Evolutionary conservation across 2,797 vertebrate species (phyloP).

Genomic region (Sandelia bainsii): DNA sequence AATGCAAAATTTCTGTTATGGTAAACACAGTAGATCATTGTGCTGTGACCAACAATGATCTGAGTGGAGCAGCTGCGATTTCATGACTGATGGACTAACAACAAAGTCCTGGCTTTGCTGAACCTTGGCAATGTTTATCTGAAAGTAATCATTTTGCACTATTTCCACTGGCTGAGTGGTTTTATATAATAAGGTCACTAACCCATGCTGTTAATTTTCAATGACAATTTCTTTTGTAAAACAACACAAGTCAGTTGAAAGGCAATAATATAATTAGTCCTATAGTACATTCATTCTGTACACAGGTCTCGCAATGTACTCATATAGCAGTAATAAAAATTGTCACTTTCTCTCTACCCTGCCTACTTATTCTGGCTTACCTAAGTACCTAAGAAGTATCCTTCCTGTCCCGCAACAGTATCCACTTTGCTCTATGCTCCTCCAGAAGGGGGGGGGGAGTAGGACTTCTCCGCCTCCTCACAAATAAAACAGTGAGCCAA

Average conservation of each 20-base stretch:
- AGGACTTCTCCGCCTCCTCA: conserved; percentile 58
- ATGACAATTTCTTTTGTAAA: not conserved
- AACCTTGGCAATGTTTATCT: not conserved
- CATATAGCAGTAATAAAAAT: conserved; percentile 19
- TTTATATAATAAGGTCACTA: too few species aligned
- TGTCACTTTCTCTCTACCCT: conserved; percentile 15
- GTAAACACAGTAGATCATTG: not conserved
- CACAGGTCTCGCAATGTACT: not conserved
- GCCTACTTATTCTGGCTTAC: conserved; percentile 18
- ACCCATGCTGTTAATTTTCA: not conserved
- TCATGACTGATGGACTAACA: not conserved
- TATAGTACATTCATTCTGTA: not conserved
- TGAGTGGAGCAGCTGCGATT: too few species aligned
- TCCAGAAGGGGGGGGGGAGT: conserved; percentile 25
- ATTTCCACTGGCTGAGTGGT: not conserved
- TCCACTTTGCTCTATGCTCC: conserved; percentile 30
- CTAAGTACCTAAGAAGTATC: too few species aligned
- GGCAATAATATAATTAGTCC: not conserved
- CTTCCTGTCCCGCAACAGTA: conserved; percentile 52
- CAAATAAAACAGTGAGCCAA: conserved; percentile 77
- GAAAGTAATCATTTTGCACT: not conserved
- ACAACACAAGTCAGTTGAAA: not conserved
- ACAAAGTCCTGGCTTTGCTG: not conserved
- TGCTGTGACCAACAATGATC: not conserved
- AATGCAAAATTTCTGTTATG: not conserved